Base-by-base conservation (phyloP, 2,888 invertebrate genomes). In the Vanessa cardui region DNA sequence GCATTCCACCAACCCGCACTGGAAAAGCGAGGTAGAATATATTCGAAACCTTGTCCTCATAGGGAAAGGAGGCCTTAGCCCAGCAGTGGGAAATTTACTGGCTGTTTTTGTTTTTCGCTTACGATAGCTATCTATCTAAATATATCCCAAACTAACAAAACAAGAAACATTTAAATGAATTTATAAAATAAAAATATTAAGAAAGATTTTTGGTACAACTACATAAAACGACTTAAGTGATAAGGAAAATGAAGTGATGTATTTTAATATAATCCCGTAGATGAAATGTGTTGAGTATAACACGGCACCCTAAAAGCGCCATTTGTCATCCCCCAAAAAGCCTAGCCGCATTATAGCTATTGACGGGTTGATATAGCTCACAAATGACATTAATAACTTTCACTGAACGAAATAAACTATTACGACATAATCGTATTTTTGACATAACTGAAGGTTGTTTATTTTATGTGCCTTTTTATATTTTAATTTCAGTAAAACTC, bases 301-400 rank as follows among this genome's bases (percentile, higher is more conserved):
- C 71, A 73, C 72, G 72, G 66, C 59, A 58, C 74, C 76, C 74
- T 80, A 79, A 82, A 81, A 82, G 82, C 77, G 72, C 78, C 78
- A 82, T 83, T 81, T 81, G 79, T 83, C 81, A 77, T 72, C 66
- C 67, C 62, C 73, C 74, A 80, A 83, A 81, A 82, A 82, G 79
- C 79, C 65, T 77, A 72, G 62, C 73, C 74, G 72, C 78, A 75
- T 79, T 80, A 78, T 71, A 59, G 68, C 67, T 72, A 76, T 74
- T 73, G 77, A 74, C 72, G 72, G 73, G 70, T 78, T 62, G 73
- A 77, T 77, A 78, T 77, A 71, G 71, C 75, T 70, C 75, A 68
- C 72, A 76, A 76, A 74, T 73, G 70, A 59, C 62, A 9, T 46
- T 52, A 44, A 39, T 49, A 58, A 47, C 44, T 26, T 58, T 54